Conservation (phyloP, 1,140 invertebrate species). For the Aethina tumida region DNA sequence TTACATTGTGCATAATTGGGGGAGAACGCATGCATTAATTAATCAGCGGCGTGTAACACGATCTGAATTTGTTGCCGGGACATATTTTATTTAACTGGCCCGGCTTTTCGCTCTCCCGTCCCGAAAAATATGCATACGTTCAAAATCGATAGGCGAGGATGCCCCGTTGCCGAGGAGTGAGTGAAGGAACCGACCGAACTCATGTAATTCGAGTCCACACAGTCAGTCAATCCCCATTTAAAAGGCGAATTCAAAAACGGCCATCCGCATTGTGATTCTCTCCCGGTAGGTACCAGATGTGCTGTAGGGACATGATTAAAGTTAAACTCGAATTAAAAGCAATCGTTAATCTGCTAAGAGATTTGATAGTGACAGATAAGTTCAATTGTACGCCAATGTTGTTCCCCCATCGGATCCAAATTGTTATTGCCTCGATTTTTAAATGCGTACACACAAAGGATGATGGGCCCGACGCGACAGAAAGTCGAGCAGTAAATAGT, state of each 20-base stretch:
- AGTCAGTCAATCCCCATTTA: slow-evolving; percentile 22
- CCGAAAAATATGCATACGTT: too few relatives aligned
- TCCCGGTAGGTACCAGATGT: slow-evolving; percentile 28
- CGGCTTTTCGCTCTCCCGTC: too few relatives aligned
- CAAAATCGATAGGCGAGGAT: too few relatives aligned
- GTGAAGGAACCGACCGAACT: background rate
- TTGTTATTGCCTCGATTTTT: too few relatives aligned
- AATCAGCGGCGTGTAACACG: too few relatives aligned
- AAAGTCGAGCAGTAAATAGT: slow-evolving; percentile 8
- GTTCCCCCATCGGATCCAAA: slow-evolving; percentile 12
- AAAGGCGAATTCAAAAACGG: slow-evolving; percentile 18
- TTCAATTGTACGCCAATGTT: slow-evolving; percentile 23
- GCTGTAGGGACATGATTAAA: slow-evolving; percentile 31
- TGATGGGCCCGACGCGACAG: too few relatives aligned
- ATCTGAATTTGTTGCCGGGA: too few relatives aligned
- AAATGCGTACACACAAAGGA: background rate
- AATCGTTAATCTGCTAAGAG: slow-evolving; percentile 25
- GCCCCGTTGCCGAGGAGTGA: too few relatives aligned
- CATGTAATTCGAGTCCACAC: slow-evolving; percentile 10
- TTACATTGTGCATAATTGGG: too few relatives aligned
- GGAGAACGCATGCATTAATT: too few relatives aligned
- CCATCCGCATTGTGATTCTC: slow-evolving; percentile 23
- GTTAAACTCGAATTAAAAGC: slow-evolving; percentile 32
- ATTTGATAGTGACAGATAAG: slow-evolving; percentile 31
- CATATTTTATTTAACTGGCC: too few relatives aligned